Percentiles rank a stretch among this genome's conserved stretches.
Conservation (phyloP, 2,888 invertebrate species). For the Conchocele bisecta region DNA sequence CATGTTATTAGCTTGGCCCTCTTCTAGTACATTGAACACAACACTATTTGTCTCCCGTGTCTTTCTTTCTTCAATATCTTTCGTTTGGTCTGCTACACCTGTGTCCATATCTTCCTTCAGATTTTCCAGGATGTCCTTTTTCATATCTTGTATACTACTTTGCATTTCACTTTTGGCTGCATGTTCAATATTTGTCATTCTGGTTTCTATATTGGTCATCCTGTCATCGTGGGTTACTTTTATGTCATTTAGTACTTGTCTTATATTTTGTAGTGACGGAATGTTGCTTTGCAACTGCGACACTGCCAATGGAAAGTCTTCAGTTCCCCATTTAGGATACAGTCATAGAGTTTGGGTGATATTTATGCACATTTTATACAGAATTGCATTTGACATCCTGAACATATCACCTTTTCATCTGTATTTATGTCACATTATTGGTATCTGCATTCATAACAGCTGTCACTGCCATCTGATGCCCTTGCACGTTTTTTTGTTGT, state of each 20-base stretch:
- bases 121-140: not conserved
- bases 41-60: not conserved
- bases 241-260: not conserved
- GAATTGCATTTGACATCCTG: not conserved
- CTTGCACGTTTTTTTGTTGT: too few species aligned
- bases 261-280: not conserved
- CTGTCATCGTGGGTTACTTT: not conserved
- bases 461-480: too few species aligned
- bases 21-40: not conserved
- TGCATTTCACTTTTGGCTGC: not conserved
- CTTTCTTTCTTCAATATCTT: not conserved
- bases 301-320: not conserved
- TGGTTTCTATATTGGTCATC: not conserved
- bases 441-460: not conserved
- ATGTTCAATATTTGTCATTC: not conserved
- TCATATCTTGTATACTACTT: not conserved
- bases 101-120: not conserved
- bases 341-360: not conserved
- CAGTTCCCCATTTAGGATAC: not conserved
- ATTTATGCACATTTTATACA: not conserved
- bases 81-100: not conserved
- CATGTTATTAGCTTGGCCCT: not conserved
- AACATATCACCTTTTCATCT: not conserved
- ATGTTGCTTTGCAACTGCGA: not conserved
- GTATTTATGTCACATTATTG: not conserved